Base-by-base conservation (phyloP, 1,140 invertebrate species). In the Bombus waltoni region DNA sequence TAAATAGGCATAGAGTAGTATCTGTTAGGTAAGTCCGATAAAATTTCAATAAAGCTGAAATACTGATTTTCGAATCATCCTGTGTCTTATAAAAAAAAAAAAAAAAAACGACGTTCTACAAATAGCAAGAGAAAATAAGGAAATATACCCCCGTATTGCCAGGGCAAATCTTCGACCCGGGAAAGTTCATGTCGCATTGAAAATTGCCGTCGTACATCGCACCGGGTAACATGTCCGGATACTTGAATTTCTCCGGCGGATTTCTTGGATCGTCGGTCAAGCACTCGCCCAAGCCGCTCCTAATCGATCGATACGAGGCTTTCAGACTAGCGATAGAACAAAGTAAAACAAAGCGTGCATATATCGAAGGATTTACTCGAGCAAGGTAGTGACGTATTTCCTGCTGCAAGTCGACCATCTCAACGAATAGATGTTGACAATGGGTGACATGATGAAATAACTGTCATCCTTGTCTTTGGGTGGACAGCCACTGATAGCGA, bases 361-460 rank as follows among this genome's bases (percentile, higher is more conserved):
- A n/a, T 28, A 11, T 11, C 28, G 28, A n/a, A 28, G 13, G 28
- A 70, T 73, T 96, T 95, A 97, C 97, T 97, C 96, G 25, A 97
- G 94, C 88, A 97, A 96, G 47, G 96, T 94, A 2, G 96, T 97
- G 68, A 97, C 97, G 89, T 96, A 96, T 71, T 94, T 94, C 86
- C 95, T 94, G 89, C 96, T 97, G 90, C 97, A 97, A 38, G 94
- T 94, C 9, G 97, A 97, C 97, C 97, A 97, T 53, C 95, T 94
- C 13, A 95, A 95, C 5, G 96, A 96, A 75, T 96, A 96, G n/a
- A 96, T 93, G 79, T 95, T 95, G 4, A 97, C 95, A 83, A 96
- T 96, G 4, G 97, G 96, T 0, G 97, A 96, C 97, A 97, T 97
- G 3, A 97, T 94, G 91, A 96, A 95, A 94, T 87, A 95, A 65